Percentiles rank a stretch among this genome's conserved stretches.
Conservation (phyloP, 2,797 vertebrate genomes). For the Trachurus trachurus region DNA sequence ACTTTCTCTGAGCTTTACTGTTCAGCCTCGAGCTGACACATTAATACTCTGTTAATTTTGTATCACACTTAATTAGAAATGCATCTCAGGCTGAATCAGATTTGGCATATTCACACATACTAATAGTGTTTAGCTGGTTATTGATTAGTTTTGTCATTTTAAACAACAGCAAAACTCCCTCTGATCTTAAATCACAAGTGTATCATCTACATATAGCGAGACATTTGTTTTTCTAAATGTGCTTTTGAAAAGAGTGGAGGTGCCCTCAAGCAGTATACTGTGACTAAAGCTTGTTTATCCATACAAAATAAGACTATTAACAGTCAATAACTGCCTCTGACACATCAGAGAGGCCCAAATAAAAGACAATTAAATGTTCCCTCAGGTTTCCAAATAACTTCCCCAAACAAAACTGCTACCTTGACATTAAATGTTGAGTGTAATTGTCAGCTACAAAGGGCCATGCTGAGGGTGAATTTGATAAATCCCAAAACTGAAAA, state of each 20-base stretch:
- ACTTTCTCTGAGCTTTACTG: slow-evolving; percentile 16
- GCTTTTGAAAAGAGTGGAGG: slow-evolving; percentile 43
- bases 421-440: slow-evolving; percentile 32
- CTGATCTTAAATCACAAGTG: slow-evolving; percentile 46
- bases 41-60: slow-evolving; percentile 7
- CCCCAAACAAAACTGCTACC: slow-evolving; percentile 38
- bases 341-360: slow-evolving; percentile 32
- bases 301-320: slow-evolving; percentile 53
- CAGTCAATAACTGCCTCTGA: slow-evolving; percentile 47
- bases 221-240: slow-evolving; percentile 43
- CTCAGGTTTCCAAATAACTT: slow-evolving; percentile 53
- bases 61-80: slow-evolving; percentile 23
- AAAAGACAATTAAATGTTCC: slow-evolving; percentile 62
- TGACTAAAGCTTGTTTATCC: slow-evolving; percentile 63
- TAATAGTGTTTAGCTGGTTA: slow-evolving; percentile 24
- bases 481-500: slow-evolving; percentile 26
- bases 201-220: slow-evolving; percentile 28
- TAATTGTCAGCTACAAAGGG: slow-evolving; percentile 25
- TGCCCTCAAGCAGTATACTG: slow-evolving; percentile 34
- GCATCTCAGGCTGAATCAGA: slow-evolving; percentile 14
- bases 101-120: slow-evolving; percentile 14
- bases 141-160: slow-evolving; percentile 25
- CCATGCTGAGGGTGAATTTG: slow-evolving; percentile 14
- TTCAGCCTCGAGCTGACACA: not conserved
- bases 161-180: slow-evolving; percentile 19